A percentile compares a stretch with the other conserved stretches of the same genome.
phyloP scores from a whole-genome alignment of 2,797 vertebrate genomes.

The Alca torda region DNA sequence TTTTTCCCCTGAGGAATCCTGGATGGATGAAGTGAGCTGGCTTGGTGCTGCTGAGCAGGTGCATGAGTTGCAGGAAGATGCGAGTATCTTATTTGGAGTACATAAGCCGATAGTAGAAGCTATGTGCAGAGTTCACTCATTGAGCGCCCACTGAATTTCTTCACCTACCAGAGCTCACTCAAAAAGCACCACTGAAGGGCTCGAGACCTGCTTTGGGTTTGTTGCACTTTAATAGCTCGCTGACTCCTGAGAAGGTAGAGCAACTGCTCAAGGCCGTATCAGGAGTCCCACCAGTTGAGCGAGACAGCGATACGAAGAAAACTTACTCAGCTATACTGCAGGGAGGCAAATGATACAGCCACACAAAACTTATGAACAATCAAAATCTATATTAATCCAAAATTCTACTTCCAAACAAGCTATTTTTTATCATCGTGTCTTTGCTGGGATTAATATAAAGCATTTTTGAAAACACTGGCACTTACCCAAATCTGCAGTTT shows the following conservation, averaged over 20 bases:
- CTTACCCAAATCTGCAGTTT: conserved; percentile 98
- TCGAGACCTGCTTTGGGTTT: background rate
- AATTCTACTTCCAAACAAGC: background rate
- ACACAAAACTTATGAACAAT: background rate
- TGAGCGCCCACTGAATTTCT: background rate
- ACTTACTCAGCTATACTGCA: background rate
- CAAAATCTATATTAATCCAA: background rate
- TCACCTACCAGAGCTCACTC: background rate
- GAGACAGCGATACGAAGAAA: background rate
- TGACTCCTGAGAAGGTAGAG: background rate
- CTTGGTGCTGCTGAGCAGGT: background rate
- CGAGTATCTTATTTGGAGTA: background rate
- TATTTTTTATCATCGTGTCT: background rate
- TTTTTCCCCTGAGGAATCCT: background rate
- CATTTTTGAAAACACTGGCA: background rate
- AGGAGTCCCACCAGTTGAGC: background rate
- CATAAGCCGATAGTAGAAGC: background rate
- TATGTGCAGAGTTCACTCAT: background rate
- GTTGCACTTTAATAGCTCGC: background rate
- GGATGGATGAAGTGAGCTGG: background rate
- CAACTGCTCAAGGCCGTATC: background rate
- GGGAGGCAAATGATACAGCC: background rate
- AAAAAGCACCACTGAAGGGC: background rate
- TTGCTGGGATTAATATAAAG: background rate
- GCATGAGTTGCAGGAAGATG: background rate